These are phyloP conservation scores for Chiloscyllium punctatum DNA, from an alignment of 2,797 vertebrate species.

Conservation along the genomic window DNA sequence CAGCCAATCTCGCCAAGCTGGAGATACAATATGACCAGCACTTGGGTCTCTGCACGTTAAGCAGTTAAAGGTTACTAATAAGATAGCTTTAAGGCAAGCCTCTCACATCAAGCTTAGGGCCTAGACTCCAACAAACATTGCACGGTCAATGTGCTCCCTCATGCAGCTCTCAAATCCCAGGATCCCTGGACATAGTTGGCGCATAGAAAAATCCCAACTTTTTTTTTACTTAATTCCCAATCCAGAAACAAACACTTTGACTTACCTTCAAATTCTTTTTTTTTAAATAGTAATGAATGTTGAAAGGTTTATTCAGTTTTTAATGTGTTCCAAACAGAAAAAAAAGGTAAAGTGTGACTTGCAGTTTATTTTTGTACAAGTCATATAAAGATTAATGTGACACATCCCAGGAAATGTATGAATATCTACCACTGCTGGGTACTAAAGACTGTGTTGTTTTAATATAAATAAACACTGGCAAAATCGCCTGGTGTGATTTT, in stretches of 20 bases:
- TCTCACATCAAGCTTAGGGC: neutral
- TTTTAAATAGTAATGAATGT: neutral
- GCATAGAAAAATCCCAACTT: neutral
- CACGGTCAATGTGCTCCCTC: neutral
- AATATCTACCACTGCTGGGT: neutral
- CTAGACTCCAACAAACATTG: neutral
- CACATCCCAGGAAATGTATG: constrained; percentile 28
- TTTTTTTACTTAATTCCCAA: neutral
- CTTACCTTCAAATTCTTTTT: neutral
- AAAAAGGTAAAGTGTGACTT: neutral
- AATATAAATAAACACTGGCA: neutral
- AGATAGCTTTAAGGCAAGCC: neutral
- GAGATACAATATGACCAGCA: neutral
- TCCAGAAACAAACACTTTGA: neutral
- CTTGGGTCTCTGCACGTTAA: neutral
- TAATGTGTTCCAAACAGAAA: neutral
- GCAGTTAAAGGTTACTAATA: neutral
- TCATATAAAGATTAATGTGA: constrained; percentile 27
- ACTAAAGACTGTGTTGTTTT: constrained; percentile 26
- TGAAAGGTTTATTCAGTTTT: neutral
- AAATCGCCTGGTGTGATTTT: constrained; percentile 11
- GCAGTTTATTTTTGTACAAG: neutral
- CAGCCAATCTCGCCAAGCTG: neutral
- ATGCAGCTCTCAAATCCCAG: neutral
- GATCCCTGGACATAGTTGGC: neutral